Percentiles rank a stretch among this genome's conserved stretches.
Conservation (phyloP, 2,888 invertebrate genomes). For the Drosophila bunnanda region DNA sequence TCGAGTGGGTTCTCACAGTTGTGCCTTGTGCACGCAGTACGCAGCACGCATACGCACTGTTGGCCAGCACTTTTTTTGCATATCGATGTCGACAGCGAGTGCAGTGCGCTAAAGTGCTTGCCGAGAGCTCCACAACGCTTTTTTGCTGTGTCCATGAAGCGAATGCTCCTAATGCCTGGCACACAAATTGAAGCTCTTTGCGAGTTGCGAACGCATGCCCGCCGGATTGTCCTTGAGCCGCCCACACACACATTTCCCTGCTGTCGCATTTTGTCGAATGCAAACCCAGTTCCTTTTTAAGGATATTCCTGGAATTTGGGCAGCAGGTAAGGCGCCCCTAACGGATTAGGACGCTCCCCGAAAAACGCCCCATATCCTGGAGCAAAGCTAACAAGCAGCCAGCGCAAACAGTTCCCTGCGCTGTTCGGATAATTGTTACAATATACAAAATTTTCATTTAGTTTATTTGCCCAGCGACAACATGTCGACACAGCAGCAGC, state of each 20-base stretch:
- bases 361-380: conserved; percentile 6
- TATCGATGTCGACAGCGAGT: conserved; percentile 49
- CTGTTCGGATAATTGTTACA: conserved; percentile 70
- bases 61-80: conserved; percentile 35
- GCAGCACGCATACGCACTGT: conserved; percentile 56
- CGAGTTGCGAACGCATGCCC: conserved; percentile 38
- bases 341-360: conserved; percentile 21
- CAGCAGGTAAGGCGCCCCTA: conserved; percentile 34
- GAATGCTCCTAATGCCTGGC: conserved; percentile 40
- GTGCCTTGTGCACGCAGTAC: conserved; percentile 21
- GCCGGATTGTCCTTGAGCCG: conserved; percentile 58
- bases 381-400: conserved; percentile 5
- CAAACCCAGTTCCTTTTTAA: conserved; percentile 6
- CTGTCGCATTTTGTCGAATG: conserved; percentile 27
- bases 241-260: conserved; percentile 42
- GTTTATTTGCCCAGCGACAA: conserved; percentile 60
- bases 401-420: conserved; percentile 27
- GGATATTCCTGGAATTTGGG: conserved; percentile 11
- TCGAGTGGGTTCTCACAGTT: conserved; percentile 28
- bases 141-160: conserved; percentile 1
- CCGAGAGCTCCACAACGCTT: conserved; percentile 29
- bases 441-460: conserved; percentile 68
- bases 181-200: conserved; percentile 47
- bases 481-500: conserved; percentile 43
- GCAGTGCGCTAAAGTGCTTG: conserved; percentile 46